Percentiles rank a stretch among this genome's conserved stretches.
Evolutionary conservation across 2,113 vertebrate species (phyloP).

Genomic region (Lepus timidus): DNA sequence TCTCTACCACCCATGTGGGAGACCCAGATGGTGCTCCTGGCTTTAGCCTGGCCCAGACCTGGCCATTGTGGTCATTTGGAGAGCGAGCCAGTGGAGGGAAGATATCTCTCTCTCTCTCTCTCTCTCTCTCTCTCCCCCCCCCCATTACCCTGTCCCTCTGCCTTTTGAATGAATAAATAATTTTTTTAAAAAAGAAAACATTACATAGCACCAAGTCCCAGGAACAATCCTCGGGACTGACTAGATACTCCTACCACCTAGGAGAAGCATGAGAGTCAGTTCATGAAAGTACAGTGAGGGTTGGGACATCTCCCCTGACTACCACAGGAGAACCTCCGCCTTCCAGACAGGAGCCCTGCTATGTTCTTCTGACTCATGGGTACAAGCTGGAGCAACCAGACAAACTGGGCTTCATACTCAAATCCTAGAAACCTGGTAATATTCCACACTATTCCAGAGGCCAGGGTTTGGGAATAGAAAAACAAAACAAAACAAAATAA

Average conservation of each 20-base stretch:
- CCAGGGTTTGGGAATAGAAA: background rate
- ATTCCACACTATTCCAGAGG: slow-evolving; percentile 31
- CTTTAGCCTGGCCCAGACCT: too few relatives aligned
- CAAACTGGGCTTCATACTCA: background rate
- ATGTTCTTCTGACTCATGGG: slow-evolving; percentile 12
- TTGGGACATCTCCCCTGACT: background rate
- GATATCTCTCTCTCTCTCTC: too few relatives aligned
- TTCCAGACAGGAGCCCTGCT: background rate
- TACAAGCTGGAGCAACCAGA: background rate
- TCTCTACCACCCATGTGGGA: too few relatives aligned
- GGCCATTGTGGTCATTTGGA: too few relatives aligned
- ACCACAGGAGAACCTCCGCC: background rate
- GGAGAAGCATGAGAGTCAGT: background rate
- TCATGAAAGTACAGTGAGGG: background rate
- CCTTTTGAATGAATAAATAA: too few relatives aligned
- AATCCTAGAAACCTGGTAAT: slow-evolving; percentile 22
- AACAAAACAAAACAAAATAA: background rate
- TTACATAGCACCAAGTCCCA: background rate
- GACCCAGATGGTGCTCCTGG: too few relatives aligned
- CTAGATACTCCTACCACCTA: background rate
- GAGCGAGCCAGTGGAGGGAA: too few relatives aligned
- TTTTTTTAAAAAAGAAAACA: background rate
- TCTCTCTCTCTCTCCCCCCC: too few relatives aligned
- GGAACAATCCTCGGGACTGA: background rate
- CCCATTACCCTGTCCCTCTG: too few relatives aligned